Evolutionary conservation across 1,140 invertebrate species (phyloP).

Genomic region (Drosophila micromelanica): DNA sequence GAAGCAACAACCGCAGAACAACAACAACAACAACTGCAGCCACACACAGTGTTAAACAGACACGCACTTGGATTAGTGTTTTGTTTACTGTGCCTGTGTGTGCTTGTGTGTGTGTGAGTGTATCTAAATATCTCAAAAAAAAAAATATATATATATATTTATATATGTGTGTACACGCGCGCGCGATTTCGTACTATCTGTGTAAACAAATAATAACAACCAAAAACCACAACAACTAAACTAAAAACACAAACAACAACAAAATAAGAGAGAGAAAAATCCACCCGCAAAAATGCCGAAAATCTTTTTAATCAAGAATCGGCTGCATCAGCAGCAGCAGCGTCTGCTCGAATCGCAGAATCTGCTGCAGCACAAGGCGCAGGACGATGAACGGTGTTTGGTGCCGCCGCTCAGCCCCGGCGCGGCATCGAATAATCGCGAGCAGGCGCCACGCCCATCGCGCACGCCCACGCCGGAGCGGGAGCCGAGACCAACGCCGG

Average conservation of each 20-base stretch:
- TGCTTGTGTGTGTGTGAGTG: slow-evolving; percentile 5
- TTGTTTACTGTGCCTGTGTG: slow-evolving; percentile 61
- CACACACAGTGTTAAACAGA: slow-evolving; percentile 63
- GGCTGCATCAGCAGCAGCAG: slow-evolving; percentile 94
- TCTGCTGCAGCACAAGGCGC: slow-evolving; percentile 86
- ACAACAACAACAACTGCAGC: slow-evolving; percentile 5
- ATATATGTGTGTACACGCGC: slow-evolving; percentile 5
- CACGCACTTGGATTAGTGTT: slow-evolving; percentile 83
- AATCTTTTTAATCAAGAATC: slow-evolving; percentile 94
- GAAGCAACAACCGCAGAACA: slow-evolving; percentile 4
- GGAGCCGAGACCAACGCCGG: slow-evolving; percentile 36
- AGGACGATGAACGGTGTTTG: slow-evolving; percentile 80
- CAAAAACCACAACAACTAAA: slow-evolving; percentile 17
- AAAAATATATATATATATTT: neutral
- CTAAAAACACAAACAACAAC: slow-evolving; percentile 58
- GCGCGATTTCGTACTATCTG: slow-evolving; percentile 8
- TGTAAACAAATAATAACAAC: slow-evolving; percentile 7
- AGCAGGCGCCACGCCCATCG: slow-evolving; percentile 27
- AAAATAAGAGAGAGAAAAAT: too few relatives aligned
- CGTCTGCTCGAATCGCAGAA: slow-evolving; percentile 92
- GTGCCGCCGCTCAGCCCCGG: slow-evolving; percentile 82
- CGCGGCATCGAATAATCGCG: slow-evolving; percentile 24
- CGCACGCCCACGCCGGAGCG: slow-evolving; percentile 26
- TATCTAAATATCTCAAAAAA: too few relatives aligned
- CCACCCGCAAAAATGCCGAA: slow-evolving; percentile 90